Evolutionary conservation across 2,113 vertebrate species (phyloP).

Genomic region (Eolophus roseicapilla): DNA sequence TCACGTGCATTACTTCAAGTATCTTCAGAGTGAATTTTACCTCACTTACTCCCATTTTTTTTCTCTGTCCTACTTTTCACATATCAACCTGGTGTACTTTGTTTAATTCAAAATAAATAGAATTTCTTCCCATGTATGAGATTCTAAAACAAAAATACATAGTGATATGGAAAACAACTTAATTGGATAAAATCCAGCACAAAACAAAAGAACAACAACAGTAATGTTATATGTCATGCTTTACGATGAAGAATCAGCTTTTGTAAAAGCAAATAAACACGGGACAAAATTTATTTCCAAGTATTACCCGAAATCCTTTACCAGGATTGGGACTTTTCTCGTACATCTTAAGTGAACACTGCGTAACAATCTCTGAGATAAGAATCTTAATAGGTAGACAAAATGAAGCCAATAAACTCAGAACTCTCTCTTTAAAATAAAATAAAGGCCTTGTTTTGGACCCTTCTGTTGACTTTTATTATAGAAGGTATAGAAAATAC

Average conservation of each 20-base stretch:
- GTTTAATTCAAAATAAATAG: background rate
- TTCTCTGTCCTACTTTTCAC: background rate
- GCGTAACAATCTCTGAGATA: background rate
- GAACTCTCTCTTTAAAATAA: background rate
- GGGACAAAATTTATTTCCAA: background rate
- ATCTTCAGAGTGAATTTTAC: background rate
- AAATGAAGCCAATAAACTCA: background rate
- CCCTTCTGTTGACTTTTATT: background rate
- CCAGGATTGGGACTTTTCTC: background rate
- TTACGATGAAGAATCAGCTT: background rate
- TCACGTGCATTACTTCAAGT: background rate
- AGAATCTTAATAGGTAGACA: background rate
- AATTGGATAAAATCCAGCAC: background rate
- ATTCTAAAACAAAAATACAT: background rate
- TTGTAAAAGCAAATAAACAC: background rate
- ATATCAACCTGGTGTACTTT: fast-evolving
- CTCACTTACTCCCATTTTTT: background rate
- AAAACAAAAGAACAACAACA: background rate
- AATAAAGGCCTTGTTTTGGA: background rate
- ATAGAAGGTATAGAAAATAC: background rate
- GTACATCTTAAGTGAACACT: background rate
- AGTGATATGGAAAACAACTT: background rate
- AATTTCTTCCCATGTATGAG: background rate
- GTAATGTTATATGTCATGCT: background rate
- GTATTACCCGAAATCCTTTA: background rate